phyloP scores from a whole-genome alignment of 2,113 vertebrate species.

The Mandrillus leucophaeus region DNA sequence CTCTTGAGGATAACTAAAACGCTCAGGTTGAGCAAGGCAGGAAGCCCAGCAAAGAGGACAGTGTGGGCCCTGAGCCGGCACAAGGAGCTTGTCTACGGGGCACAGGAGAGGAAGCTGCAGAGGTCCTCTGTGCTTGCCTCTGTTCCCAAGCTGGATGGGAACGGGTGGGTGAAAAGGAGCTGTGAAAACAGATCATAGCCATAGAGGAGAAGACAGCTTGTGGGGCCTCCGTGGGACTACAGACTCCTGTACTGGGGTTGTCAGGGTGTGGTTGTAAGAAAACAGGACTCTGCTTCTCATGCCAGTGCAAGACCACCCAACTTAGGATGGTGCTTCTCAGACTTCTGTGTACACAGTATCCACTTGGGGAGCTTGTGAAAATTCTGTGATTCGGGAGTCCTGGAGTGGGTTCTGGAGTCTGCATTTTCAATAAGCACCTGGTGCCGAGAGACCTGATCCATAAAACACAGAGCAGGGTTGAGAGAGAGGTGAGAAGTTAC shows the following conservation, averaged over 20 bases:
- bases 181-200: background rate
- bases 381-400: too few species aligned
- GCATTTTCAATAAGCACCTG: too few species aligned
- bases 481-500: too few species aligned
- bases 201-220: fast-evolving
- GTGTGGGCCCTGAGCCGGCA: fast-evolving
- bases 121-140: fast-evolving
- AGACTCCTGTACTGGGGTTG: fast-evolving
- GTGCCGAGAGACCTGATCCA: too few species aligned
- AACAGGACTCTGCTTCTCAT: background rate
- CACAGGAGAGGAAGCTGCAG: fast-evolving
- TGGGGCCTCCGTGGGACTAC: background rate
- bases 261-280: background rate
- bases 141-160: background rate
- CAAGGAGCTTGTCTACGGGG: background rate
- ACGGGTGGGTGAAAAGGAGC: background rate
- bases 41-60: background rate
- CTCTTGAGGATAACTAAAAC: fast-evolving
- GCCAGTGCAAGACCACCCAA: background rate
- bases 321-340: fast-evolving
- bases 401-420: too few species aligned
- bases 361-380: too few species aligned
- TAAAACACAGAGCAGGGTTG: too few species aligned
- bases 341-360: too few species aligned
- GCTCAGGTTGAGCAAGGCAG: background rate